Conservation (phyloP, 2,113 vertebrate genomes). For the Baryphthengus martii region DNA sequence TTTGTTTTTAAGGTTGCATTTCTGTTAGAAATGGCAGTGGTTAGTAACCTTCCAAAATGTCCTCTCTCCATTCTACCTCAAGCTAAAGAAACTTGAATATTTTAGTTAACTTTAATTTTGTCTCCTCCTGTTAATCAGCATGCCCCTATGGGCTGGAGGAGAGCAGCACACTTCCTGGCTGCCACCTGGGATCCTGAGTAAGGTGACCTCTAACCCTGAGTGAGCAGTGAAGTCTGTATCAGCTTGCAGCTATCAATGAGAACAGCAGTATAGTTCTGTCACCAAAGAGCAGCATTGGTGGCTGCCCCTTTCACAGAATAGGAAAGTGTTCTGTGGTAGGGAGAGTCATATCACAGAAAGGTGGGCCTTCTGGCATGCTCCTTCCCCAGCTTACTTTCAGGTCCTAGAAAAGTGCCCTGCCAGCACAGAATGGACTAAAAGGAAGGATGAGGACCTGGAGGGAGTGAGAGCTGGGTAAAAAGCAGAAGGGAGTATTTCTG, state of each 20-base stretch:
- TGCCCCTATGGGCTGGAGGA: background rate
- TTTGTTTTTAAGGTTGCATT: background rate
- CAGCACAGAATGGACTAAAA: background rate
- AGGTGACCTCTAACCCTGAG: background rate
- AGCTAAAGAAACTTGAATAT: background rate
- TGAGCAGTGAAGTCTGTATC: rapidly evolving
- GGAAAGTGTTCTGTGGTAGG: background rate
- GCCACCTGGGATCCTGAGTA: background rate
- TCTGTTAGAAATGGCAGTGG: background rate
- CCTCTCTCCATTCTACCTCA: background rate
- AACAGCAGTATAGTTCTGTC: background rate
- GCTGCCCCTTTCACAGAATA: background rate
- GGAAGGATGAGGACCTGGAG: background rate
- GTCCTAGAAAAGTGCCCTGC: background rate
- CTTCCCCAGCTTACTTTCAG: background rate
- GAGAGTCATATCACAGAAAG: background rate
- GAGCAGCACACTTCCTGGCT: background rate
- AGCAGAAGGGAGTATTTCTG: background rate
- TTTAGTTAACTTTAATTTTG: too few species aligned
- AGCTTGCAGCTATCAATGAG: background rate
- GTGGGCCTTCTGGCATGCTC: background rate
- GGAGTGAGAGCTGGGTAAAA: background rate
- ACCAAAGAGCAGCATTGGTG: background rate
- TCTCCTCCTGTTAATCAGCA: too few species aligned
- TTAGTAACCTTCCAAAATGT: background rate